Evolutionary conservation across 2,888 invertebrate species (phyloP), one percentile per base, ranked within the genome.

Genomic region (Yponomeuta evonymella): DNA sequence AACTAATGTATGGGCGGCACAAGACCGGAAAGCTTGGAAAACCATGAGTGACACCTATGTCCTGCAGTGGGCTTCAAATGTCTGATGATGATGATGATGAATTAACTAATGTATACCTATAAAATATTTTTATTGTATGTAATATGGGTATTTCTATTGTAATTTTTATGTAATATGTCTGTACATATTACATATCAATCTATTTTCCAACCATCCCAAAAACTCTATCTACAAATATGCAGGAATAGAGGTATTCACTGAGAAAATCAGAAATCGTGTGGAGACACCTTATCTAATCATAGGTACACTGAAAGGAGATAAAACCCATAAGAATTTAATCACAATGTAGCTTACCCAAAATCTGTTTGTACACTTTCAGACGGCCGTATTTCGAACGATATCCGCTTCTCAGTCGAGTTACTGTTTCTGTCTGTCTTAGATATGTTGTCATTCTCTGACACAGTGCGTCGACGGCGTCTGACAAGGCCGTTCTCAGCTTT

Each of bases 351-450:
- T 85, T 87, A 95, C 93, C 95, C 94, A 85, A 97, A 97, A 89
- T 97, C 97, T 71, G 97, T 97, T 88, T 97, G 97, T 75, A 97
- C 94, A 81, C 96, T 96, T 76, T 96, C 96, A 70, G 94, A 92
- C 1, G 97, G 95, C 79, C 95, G 94, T 74, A 97, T 95, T 80
- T 95, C 92, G 84, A 97, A 96, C 73, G 95, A 95, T 81, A 97
- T 93, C 77, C 94, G 93, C 82, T 95, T 93, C 75, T 93, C 92
- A 70, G 88, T 86, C 12, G 86, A 86, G 72, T 89, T 88, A 73
- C 86, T 86, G 75, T 88, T 88, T 73, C 76, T 88, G 77, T 90
- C 89, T 74, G 86, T 89, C 75, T 87, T 92, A 64, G 88, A 87
- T 76, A 88, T 90, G 74, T 89, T 89, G 73, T 93, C 92, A 73